Base-by-base conservation (phyloP, 2,113 vertebrate genomes). In the Cisticola juncidis region DNA sequence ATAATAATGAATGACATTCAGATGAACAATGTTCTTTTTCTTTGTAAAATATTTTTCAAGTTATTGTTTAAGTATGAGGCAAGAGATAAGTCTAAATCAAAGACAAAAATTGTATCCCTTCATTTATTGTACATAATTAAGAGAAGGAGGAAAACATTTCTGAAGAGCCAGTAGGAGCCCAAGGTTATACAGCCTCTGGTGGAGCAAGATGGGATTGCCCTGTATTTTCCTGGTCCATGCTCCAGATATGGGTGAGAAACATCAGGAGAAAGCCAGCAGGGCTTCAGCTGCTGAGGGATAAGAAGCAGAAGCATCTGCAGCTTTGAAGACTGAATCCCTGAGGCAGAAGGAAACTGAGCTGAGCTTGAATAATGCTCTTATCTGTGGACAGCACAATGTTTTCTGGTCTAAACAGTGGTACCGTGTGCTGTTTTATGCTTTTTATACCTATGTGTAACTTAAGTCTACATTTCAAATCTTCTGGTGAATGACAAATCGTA, bases 361-460 rank as follows among this genome's bases (percentile, higher is more conserved):
- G 92, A 91, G 95, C 91, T 95, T 76, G 68, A 93, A 80, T 33
- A 96, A 65, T 0, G 18, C 92, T 97, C 93, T 94, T 86, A 70
- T 95, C 93, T 94, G 64, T 88, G 90, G 93, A 91, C 96, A 95
- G 90, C 92, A 93, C 68, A 85, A 68, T 90, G 85, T 93, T 95
- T 96, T 90, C 95, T 94, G 73, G 92, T 92, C 80, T 95, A 61
- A 95, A 95, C 94, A 95, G 97, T 96, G 95, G 92, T 95, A 95
- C 96, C 40, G 48, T 94, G 95, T 97, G 96, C 97, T 97, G 94
- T 90, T 94, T 97, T 89, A 94, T 88, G 95, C 94, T 97, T 98
- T 97, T 95, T 97, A 95, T 97, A 97, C 96, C 79, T 97, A 97
- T 97, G 94, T 98, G 97, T 97, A 97, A 98, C 97, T 96, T 97